Evolutionary conservation across 2,888 invertebrate species (phyloP).

Genomic region (Drosophila atroscutellata): DNA sequence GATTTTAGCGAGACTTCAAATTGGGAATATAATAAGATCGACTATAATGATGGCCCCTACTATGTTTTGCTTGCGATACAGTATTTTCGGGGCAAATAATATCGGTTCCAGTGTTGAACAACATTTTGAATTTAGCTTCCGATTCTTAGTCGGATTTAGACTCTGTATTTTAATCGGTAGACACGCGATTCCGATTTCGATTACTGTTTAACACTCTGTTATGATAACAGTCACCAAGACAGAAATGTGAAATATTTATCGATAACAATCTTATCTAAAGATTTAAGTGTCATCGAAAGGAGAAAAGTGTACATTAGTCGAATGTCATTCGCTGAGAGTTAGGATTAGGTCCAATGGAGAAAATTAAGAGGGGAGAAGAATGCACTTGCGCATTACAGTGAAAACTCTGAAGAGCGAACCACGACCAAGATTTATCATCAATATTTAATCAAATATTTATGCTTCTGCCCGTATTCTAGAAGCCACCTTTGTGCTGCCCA

Average conservation of each 20-base stretch:
- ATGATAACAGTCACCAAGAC: background rate
- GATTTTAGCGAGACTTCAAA: background rate
- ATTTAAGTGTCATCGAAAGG: too few species aligned
- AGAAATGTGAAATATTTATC: background rate
- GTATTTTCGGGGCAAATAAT: background rate
- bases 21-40: background rate
- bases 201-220: background rate
- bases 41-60: background rate
- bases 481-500: constrained; percentile 80
- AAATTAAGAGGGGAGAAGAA: too few species aligned
- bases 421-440: background rate
- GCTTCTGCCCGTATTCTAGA: constrained; percentile 37
- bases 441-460: background rate
- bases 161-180: background rate
- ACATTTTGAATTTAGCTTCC: background rate
- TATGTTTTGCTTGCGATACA: background rate
- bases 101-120: background rate
- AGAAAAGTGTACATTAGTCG: background rate
- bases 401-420: too few species aligned
- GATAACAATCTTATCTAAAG: background rate
- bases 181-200: background rate
- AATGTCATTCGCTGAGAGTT: background rate
- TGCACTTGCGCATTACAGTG: too few species aligned
- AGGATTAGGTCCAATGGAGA: background rate
- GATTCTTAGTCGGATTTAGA: background rate